phyloP scores from a whole-genome alignment of 2,797 vertebrate species.

The Rallus crepitans region DNA sequence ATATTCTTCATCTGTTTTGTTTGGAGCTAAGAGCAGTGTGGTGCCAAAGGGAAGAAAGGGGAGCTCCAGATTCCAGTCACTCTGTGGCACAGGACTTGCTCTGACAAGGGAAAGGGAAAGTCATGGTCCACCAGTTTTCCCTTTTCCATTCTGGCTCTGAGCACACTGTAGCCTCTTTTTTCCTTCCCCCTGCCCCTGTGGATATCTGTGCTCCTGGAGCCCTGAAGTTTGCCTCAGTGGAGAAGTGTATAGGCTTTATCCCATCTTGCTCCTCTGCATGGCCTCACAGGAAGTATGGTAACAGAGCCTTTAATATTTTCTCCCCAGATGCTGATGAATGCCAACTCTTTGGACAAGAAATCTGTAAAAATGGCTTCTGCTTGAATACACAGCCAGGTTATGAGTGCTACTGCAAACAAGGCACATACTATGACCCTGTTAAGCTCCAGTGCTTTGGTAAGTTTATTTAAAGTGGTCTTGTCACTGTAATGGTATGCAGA shows the following conservation, averaged over 20 bases:
- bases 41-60: background rate
- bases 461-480: constrained; percentile 53
- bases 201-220: background rate
- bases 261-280: background rate
- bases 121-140: background rate
- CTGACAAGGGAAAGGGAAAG: background rate
- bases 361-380: constrained; percentile 97
- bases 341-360: constrained; percentile 90
- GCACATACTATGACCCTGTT: constrained; percentile 91
- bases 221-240: background rate
- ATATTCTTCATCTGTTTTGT: background rate
- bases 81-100: background rate
- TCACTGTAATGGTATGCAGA: constrained; percentile 37
- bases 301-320: background rate
- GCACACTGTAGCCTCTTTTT: background rate
- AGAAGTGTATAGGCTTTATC: background rate
- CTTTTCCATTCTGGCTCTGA: background rate
- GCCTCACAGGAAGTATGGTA: background rate
- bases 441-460: constrained; percentile 94
- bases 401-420: constrained; percentile 96
- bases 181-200: background rate
- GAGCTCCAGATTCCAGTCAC: background rate
- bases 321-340: constrained; percentile 94
- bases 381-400: constrained; percentile 88
- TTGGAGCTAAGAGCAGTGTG: background rate